phyloP scores from a whole-genome alignment of 2,888 invertebrate genomes.

The Nasonia oneida region DNA sequence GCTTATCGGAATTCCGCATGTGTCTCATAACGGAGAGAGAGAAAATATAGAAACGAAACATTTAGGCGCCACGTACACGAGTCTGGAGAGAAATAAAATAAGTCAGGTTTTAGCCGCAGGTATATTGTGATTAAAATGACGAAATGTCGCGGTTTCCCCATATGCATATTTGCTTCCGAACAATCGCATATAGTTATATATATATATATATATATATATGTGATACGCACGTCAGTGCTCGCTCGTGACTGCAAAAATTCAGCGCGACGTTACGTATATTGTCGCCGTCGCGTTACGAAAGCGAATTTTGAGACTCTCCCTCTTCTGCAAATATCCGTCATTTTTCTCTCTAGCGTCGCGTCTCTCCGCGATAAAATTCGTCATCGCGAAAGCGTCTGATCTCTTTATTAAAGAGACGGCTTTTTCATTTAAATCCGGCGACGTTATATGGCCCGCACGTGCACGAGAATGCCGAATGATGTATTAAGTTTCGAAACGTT shows the following conservation, averaged over 20 bases:
- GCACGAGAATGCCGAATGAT: not conserved
- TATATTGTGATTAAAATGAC: not conserved
- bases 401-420: not conserved
- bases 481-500: not conserved
- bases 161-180: not conserved
- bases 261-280: not conserved
- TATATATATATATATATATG: no score
- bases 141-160: slow-evolving; percentile 1
- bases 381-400: not conserved
- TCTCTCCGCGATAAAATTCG: not conserved
- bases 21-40: not conserved
- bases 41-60: not conserved
- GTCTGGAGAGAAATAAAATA: not conserved
- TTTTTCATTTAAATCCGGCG: not conserved
- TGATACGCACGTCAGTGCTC: not conserved
- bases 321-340: not conserved
- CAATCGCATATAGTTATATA: not conserved
- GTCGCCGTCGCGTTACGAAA: slow-evolving; percentile 10
- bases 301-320: slow-evolving; percentile 20
- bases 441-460: not conserved
- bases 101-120: not conserved
- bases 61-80: not conserved
- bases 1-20: not conserved
- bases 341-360: not conserved
- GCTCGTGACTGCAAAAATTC: not conserved